Evolutionary conservation across 2,797 vertebrate genomes (phyloP).

Genomic region (Darevskia mixta): DNA sequence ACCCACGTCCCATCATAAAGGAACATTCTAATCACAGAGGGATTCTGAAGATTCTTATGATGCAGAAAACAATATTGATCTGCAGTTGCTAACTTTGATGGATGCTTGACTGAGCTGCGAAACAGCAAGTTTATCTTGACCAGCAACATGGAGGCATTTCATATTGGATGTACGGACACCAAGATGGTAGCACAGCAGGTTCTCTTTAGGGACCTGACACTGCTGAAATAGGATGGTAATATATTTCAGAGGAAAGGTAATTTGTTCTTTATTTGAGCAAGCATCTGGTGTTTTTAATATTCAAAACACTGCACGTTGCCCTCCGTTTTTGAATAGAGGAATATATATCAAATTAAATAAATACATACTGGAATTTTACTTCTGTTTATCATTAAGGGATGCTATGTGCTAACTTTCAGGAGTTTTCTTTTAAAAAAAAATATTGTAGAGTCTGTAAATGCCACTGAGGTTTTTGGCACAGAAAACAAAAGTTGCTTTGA

Average conservation of each 20-base stretch:
- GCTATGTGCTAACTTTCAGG: conserved; percentile 64
- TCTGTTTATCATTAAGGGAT: conserved; percentile 71
- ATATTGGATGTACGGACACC: no score
- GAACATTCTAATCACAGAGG: neutral
- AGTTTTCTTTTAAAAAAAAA: conserved; percentile 43
- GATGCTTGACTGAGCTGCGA: neutral
- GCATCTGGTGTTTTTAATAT: neutral
- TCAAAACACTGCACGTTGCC: neutral
- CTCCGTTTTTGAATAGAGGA: neutral
- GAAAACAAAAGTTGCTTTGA: conserved; percentile 64
- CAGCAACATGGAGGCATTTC: neutral
- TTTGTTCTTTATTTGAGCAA: neutral
- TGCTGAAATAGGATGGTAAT: neutral
- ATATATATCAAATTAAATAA: conserved; percentile 8
- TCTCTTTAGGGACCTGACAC: neutral
- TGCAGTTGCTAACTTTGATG: neutral
- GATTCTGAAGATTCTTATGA: neutral
- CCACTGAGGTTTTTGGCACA: conserved; percentile 61
- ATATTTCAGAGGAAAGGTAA: neutral
- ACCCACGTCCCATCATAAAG: no score
- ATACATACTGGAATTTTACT: conserved; percentile 60
- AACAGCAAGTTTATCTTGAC: neutral
- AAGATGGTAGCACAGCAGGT: neutral
- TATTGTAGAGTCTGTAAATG: conserved; percentile 58
- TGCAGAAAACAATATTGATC: neutral